Evolutionary conservation across 2,797 vertebrate species (phyloP).

Genomic region (Sebastes cheni): DNA sequence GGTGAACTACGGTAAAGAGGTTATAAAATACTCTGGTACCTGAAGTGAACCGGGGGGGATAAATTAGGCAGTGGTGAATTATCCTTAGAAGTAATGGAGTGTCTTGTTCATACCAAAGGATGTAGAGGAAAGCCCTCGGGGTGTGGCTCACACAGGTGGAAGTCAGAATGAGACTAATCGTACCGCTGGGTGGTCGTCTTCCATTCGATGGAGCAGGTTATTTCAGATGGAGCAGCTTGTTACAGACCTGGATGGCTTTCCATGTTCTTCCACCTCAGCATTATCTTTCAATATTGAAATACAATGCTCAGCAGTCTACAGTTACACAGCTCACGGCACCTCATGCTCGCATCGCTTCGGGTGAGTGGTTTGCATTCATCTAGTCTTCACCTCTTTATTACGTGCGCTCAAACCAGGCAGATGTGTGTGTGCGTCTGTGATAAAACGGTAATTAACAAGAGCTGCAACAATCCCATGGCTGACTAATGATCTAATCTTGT

Average conservation of each 20-base stretch:
- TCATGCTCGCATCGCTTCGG: slow-evolving; percentile 15
- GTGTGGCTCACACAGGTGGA: slow-evolving; percentile 37
- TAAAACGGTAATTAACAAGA: slow-evolving; percentile 63
- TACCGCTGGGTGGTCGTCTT: slow-evolving; percentile 2
- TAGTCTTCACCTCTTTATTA: slow-evolving; percentile 46
- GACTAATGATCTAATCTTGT: slow-evolving; percentile 63
- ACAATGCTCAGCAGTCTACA: slow-evolving; percentile 11
- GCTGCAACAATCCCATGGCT: slow-evolving; percentile 46
- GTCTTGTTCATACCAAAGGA: slow-evolving; percentile 39
- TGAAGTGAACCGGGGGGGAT: slow-evolving; percentile 58
- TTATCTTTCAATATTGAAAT: slow-evolving; percentile 39
- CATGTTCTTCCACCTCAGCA: neutral
- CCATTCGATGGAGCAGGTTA: neutral
- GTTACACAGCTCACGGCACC: slow-evolving; percentile 21
- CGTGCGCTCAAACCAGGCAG: slow-evolving; percentile 9
- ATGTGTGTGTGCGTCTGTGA: neutral
- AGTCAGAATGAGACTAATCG: slow-evolving; percentile 24
- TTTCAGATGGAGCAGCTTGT: slow-evolving; percentile 16
- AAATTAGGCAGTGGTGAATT: slow-evolving; percentile 48
- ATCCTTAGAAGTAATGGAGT: slow-evolving; percentile 43
- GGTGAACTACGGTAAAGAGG: slow-evolving; percentile 44
- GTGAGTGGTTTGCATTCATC: slow-evolving; percentile 48
- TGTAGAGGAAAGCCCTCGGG: slow-evolving; percentile 31
- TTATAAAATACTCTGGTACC: slow-evolving; percentile 58
- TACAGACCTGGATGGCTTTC: neutral